phyloP scores from a whole-genome alignment of 2,797 vertebrate species.

The Morus bassanus region DNA sequence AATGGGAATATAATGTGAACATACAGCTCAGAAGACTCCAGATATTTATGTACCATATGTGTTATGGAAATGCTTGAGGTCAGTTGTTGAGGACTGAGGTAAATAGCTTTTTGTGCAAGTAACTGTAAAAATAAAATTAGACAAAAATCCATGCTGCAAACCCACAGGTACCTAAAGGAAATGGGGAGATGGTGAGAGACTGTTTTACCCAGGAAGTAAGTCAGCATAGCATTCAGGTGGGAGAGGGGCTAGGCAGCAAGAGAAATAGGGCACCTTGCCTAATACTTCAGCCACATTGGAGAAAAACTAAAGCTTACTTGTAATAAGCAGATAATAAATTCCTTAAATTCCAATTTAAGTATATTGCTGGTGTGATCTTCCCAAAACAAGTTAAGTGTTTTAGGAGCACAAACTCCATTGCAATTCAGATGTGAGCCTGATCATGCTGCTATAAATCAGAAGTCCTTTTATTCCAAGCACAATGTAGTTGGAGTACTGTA shows the following conservation, averaged over 20 bases:
- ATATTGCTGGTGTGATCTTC: background rate
- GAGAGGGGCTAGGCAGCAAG: background rate
- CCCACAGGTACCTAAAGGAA: background rate
- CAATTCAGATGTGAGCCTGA: background rate
- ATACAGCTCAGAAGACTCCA: background rate
- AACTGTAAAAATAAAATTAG: background rate
- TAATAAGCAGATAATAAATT: background rate
- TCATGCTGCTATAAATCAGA: background rate
- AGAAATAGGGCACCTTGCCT: background rate
- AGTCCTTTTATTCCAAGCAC: background rate
- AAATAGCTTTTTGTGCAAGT: background rate
- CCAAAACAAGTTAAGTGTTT: background rate
- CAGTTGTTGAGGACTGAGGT: background rate
- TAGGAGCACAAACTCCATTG: background rate
- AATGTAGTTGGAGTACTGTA: background rate
- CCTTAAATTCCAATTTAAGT: background rate
- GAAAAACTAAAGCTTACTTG: background rate
- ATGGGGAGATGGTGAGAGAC: background rate
- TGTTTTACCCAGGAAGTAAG: background rate
- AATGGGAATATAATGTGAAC: background rate
- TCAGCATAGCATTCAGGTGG: background rate
- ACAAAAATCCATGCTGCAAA: background rate
- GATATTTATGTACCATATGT: rapidly evolving
- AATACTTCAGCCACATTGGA: background rate
- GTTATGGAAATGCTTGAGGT: background rate